A percentile compares a stretch with the other conserved stretches of the same genome.
Evolutionary conservation across 2,888 invertebrate species (phyloP).

Genomic region (Volucella zonaria): DNA sequence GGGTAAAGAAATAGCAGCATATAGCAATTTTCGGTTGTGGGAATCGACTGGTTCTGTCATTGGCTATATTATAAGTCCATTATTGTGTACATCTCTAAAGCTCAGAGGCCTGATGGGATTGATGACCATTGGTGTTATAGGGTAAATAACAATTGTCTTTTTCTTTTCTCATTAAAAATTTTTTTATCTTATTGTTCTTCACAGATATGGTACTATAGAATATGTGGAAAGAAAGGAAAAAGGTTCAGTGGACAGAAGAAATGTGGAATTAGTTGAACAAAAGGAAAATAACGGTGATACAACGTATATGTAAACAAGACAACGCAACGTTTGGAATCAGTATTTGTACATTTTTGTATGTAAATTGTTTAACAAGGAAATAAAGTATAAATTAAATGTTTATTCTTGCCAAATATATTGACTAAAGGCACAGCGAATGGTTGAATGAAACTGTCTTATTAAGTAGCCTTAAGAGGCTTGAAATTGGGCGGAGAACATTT

Average conservation of each 20-base stretch:
- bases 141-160: constrained; percentile 83
- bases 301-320: constrained; percentile 19
- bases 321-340: neutral
- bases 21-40: constrained; percentile 96
- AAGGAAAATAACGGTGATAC: constrained; percentile 26
- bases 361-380: neutral
- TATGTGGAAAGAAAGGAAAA: constrained; percentile 75
- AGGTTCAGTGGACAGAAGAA: constrained; percentile 63
- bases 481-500: too few species aligned
- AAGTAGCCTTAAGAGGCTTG: too few species aligned
- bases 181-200: constrained; percentile 25
- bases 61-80: constrained; percentile 91
- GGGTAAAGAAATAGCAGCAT: constrained; percentile 93
- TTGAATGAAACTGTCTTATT: too few species aligned
- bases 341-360: constrained; percentile 15
- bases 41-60: constrained; percentile 95
- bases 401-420: too few species aligned
- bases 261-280: constrained; percentile 72
- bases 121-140: constrained; percentile 88
- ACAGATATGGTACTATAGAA: constrained; percentile 80
- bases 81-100: constrained; percentile 89
- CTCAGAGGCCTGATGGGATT: constrained; percentile 87
- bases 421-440: too few species aligned
- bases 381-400: neutral
- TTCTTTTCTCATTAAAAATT: neutral